These are phyloP conservation scores for Sphaerodactylus townsendi DNA, from an alignment of 2,113 vertebrate genomes.

Conservation along the genomic window DNA sequence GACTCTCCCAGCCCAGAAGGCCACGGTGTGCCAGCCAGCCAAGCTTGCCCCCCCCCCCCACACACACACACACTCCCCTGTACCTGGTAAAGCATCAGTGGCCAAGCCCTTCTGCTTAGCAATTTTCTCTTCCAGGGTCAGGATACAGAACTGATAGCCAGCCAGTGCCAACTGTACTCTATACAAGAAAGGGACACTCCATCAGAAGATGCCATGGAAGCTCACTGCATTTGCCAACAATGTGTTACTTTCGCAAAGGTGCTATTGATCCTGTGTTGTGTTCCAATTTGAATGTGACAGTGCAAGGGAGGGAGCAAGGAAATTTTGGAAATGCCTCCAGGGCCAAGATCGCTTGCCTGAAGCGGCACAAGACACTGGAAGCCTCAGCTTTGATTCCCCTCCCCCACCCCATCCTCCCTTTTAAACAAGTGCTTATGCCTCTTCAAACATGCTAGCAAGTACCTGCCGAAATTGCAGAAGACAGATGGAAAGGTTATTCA, in stretches of 20 bases:
- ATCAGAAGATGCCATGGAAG: neutral
- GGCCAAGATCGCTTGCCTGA: neutral
- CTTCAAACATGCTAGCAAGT: too few species aligned
- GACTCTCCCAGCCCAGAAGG: too few species aligned
- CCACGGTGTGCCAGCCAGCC: neutral
- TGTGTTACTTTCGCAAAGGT: too few species aligned
- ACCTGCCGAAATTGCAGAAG: too few species aligned
- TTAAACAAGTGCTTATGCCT: neutral
- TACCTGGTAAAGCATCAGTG: conserved; percentile 80
- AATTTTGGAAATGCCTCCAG: neutral
- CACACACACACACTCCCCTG: too few species aligned
- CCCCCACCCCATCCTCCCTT: neutral
- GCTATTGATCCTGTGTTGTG: too few species aligned
- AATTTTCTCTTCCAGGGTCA: conserved; percentile 89
- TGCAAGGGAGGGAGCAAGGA: neutral
- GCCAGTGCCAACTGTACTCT: conserved; percentile 88
- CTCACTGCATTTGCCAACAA: too few species aligned
- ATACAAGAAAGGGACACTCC: conserved; percentile 19
- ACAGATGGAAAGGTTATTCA: too few species aligned
- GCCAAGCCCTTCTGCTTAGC: conserved; percentile 76
- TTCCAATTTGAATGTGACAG: neutral
- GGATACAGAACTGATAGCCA: conserved; percentile 91
- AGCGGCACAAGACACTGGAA: neutral
- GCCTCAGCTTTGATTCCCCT: neutral
- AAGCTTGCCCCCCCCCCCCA: neutral